These are phyloP conservation scores for Kryptolebias ocellatus DNA, from an alignment of 2,797 vertebrate genomes.

Conservation along the genomic window DNA sequence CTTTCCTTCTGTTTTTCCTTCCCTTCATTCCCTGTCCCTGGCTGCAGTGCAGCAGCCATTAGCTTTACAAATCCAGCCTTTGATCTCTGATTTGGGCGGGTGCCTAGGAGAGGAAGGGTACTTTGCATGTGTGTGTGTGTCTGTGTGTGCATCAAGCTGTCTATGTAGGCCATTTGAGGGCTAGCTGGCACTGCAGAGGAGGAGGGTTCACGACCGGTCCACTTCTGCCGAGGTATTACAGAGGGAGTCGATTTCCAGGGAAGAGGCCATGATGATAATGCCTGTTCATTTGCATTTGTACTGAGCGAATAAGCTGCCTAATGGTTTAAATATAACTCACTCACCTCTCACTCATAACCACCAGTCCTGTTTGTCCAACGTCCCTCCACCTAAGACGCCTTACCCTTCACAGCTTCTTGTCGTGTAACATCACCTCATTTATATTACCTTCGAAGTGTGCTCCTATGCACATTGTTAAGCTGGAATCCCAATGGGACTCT, in stretches of 20 bases:
- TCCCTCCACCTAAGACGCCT: slow-evolving; percentile 20
- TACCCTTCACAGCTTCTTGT: slow-evolving; percentile 61
- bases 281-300: slow-evolving; percentile 80
- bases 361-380: slow-evolving; percentile 52
- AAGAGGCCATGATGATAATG: slow-evolving; percentile 75
- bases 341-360: slow-evolving; percentile 70
- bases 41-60: slow-evolving; percentile 95
- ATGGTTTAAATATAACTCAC: slow-evolving; percentile 82
- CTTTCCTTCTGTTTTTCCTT: slow-evolving; percentile 59
- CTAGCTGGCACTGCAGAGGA: slow-evolving; percentile 77
- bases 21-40: slow-evolving; percentile 76
- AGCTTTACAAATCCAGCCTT: slow-evolving; percentile 99
- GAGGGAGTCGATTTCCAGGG: slow-evolving; percentile 73
- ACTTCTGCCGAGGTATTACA: slow-evolving; percentile 76
- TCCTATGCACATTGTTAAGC: slow-evolving; percentile 59
- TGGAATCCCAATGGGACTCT: slow-evolving; percentile 67
- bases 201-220: slow-evolving; percentile 78
- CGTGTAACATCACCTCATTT: slow-evolving; percentile 58
- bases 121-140: slow-evolving; percentile 33
- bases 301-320: slow-evolving; percentile 79
- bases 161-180: slow-evolving; percentile 72
- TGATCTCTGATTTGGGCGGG: slow-evolving; percentile 94
- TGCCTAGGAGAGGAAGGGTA: slow-evolving; percentile 83
- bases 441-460: slow-evolving; percentile 43
- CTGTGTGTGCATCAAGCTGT: slow-evolving; percentile 38